phyloP scores from a whole-genome alignment of 35 echinoderm and acorn worm genomes.

The Holothuria glaberrima region DNA sequence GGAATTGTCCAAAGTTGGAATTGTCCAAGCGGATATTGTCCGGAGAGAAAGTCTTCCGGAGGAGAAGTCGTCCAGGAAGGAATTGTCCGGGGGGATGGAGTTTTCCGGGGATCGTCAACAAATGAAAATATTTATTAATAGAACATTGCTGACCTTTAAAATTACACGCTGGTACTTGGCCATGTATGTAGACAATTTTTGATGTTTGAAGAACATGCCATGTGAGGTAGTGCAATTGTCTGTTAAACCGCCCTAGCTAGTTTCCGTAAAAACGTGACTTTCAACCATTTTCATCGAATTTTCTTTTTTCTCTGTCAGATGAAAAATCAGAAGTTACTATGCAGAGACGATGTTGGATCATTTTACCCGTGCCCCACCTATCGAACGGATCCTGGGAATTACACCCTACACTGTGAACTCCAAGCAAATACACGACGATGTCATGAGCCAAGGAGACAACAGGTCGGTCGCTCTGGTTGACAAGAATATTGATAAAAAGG shows the following conservation, averaged over 20 bases:
- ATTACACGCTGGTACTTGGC: not conserved
- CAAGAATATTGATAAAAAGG: no score
- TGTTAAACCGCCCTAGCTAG: not conserved
- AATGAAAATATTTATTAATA: no score
- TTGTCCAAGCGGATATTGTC: no score
- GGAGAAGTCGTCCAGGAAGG: no score
- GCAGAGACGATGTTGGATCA: constrained; percentile 61
- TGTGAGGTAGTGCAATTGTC: no score
- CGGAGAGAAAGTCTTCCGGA: no score
- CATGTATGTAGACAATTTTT: not conserved
- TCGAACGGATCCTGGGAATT: constrained; percentile 71
- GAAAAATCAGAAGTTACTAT: constrained; percentile 77
- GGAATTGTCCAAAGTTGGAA: no score
- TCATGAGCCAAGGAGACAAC: constrained; percentile 55
- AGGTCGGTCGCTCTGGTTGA: not conserved
- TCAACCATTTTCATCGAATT: not conserved
- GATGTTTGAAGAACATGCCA: not conserved
- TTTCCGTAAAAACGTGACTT: no score
- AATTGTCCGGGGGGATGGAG: no score
- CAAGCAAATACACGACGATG: constrained; percentile 83
- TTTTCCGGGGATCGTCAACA: no score
- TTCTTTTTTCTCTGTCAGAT: constrained; percentile 40
- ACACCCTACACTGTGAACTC: constrained; percentile 79
- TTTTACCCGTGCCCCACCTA: constrained; percentile 77
- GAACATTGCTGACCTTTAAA: not conserved